phyloP scores from a whole-genome alignment of 2,888 invertebrate genomes.

The Dascillus cervinus region DNA sequence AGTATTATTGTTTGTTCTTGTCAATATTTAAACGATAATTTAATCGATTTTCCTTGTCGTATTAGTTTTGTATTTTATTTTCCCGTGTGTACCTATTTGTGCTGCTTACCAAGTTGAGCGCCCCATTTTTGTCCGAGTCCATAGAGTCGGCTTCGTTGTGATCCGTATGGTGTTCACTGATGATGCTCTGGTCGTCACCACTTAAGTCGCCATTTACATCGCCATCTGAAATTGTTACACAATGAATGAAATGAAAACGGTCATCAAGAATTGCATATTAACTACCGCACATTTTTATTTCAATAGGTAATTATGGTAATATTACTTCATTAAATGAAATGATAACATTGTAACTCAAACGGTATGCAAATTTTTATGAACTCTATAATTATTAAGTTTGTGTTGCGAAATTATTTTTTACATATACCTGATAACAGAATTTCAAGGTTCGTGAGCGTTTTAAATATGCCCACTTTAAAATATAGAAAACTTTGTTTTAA shows the following conservation, averaged over 20 bases:
- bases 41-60: slow-evolving; percentile 15
- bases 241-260: too few species aligned
- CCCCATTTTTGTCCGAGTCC: slow-evolving; percentile 53
- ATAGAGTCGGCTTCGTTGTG: slow-evolving; percentile 55
- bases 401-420: too few species aligned
- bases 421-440: too few species aligned
- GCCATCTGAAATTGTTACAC: slow-evolving; percentile 45
- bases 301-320: slow-evolving; percentile 6
- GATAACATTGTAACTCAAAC: slow-evolving; percentile 12
- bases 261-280: too few species aligned
- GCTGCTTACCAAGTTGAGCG: slow-evolving; percentile 58
- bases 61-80: too few species aligned
- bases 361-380: slow-evolving; percentile 23
- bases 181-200: slow-evolving; percentile 54
- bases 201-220: slow-evolving; percentile 56
- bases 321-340: neutral
- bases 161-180: slow-evolving; percentile 49
- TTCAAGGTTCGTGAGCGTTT: too few species aligned
- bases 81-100: too few species aligned
- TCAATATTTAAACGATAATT: slow-evolving; percentile 30
- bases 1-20: slow-evolving; percentile 14
- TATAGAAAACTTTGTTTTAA: too few species aligned
- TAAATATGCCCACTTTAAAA: too few species aligned
- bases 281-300: too few species aligned
- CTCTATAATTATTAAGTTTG: slow-evolving; percentile 18